phyloP scores from a whole-genome alignment of 2,888 invertebrate genomes.

The Epirrhoe tristata region DNA sequence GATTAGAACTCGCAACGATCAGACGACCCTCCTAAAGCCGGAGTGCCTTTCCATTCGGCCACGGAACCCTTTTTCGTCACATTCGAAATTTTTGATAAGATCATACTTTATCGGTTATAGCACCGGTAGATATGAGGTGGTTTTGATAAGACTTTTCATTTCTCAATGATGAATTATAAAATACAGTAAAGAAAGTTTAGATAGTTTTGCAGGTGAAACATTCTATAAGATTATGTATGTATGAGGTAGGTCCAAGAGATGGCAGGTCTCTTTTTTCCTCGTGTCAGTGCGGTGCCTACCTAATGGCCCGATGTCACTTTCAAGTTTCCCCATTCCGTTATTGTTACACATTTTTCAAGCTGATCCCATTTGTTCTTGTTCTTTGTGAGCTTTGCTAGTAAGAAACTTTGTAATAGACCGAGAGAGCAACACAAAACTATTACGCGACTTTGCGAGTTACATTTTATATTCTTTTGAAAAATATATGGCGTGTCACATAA shows the following conservation, averaged over 20 bases:
- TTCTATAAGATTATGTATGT: too few species aligned
- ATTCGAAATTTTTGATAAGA: too few species aligned
- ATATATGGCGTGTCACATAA: conserved; percentile 36
- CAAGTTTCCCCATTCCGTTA: conserved; percentile 73
- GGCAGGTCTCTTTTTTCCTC: conserved; percentile 28
- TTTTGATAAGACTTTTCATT: too few species aligned
- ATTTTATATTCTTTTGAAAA: conserved; percentile 44
- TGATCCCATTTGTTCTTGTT: conserved; percentile 70
- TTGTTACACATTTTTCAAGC: conserved; percentile 73
- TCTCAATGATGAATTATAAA: too few species aligned
- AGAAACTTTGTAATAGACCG: conserved; percentile 63
- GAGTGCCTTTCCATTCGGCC: too few species aligned
- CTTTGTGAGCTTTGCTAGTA: conserved; percentile 55
- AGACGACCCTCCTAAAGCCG: too few species aligned
- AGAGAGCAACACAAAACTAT: conserved; percentile 53
- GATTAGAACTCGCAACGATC: too few species aligned
- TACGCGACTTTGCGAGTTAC: conserved; percentile 45
- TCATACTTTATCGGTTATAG: too few species aligned
- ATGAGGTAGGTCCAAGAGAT: conserved; percentile 7
- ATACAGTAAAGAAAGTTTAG: too few species aligned
- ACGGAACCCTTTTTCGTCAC: too few species aligned
- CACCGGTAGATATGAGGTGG: too few species aligned
- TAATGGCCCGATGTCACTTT: conserved; percentile 72
- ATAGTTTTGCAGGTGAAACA: too few species aligned
- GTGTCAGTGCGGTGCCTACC: conserved; percentile 55